A percentile compares a stretch with the other conserved stretches of the same genome.
Conservation (phyloP, 1,140 invertebrate genomes). For the Drosophila pectinifera region DNA sequence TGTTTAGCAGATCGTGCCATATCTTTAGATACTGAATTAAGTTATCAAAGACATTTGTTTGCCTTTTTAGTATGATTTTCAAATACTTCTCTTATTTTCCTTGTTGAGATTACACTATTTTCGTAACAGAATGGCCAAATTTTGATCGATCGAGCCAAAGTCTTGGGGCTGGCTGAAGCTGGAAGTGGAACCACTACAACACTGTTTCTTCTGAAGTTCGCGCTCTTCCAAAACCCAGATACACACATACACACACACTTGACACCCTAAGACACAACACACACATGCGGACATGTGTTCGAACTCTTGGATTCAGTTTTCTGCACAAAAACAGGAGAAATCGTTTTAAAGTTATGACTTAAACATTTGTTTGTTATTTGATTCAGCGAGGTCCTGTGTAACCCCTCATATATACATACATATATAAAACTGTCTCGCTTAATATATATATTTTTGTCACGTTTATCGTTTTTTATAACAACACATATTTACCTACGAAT, state of each 20-base stretch:
- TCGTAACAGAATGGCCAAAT: neutral
- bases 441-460: conserved; percentile 8
- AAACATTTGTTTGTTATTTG: conserved; percentile 31
- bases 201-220: conserved; percentile 31
- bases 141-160: neutral
- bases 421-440: conserved; percentile 16
- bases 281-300: conserved; percentile 26
- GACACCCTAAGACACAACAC: conserved; percentile 18
- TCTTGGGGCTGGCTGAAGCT: neutral
- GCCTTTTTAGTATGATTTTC: neutral
- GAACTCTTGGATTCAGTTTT: conserved; percentile 25
- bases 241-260: conserved; percentile 22
- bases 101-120: neutral
- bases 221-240: conserved; percentile 61
- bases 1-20: conserved; percentile 1
- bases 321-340: conserved; percentile 4
- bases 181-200: conserved; percentile 12
- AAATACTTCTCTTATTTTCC: neutral
- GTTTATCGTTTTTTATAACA: conserved; percentile 7
- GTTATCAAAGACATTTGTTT: neutral
- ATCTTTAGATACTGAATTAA: neutral
- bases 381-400: conserved; percentile 11
- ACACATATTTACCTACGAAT: conserved; percentile 13
- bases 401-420: conserved; percentile 13
- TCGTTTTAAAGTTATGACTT: neutral